phyloP scores from a whole-genome alignment of 2,888 invertebrate species.

The Himalopsyche anomala region DNA sequence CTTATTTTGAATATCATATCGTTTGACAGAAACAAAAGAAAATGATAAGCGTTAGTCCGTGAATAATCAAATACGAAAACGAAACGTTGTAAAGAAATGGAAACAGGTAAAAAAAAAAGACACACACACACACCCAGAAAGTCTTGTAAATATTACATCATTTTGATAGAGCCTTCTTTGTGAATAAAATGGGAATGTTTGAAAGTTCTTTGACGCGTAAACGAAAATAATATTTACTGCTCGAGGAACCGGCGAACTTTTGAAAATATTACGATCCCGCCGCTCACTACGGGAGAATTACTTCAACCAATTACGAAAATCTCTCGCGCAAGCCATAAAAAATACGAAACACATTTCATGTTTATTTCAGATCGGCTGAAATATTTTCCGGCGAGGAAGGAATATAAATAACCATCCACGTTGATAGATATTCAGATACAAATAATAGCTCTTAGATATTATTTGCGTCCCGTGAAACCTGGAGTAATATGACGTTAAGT shows the following conservation, averaged over 20 bases:
- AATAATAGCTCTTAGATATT: no score
- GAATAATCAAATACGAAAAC: background rate
- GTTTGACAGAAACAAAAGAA: constrained; percentile 34
- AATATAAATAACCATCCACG: no score
- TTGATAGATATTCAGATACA: no score
- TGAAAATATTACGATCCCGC: background rate
- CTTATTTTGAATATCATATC: background rate
- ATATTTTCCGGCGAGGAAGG: no score
- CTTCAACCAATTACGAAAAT: no score
- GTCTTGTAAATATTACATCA: constrained; percentile 2
- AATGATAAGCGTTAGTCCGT: constrained; percentile 19
- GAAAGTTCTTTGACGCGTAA: constrained; percentile 14
- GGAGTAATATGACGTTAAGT: no score
- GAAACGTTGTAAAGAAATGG: background rate
- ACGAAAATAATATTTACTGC: constrained; percentile 11
- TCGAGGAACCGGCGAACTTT: background rate
- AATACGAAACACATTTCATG: no score
- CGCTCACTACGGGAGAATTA: no score
- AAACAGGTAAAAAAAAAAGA: background rate
- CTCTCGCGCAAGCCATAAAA: no score
- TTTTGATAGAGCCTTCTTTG: background rate
- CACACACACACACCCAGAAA: background rate
- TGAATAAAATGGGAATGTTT: background rate
- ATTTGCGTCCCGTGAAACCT: no score
- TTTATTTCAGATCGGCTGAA: no score